Evolutionary conservation across 2,797 vertebrate species (phyloP), one percentile per base, ranked within the genome.

Genomic region (Melanotaenia pygmaea): DNA sequence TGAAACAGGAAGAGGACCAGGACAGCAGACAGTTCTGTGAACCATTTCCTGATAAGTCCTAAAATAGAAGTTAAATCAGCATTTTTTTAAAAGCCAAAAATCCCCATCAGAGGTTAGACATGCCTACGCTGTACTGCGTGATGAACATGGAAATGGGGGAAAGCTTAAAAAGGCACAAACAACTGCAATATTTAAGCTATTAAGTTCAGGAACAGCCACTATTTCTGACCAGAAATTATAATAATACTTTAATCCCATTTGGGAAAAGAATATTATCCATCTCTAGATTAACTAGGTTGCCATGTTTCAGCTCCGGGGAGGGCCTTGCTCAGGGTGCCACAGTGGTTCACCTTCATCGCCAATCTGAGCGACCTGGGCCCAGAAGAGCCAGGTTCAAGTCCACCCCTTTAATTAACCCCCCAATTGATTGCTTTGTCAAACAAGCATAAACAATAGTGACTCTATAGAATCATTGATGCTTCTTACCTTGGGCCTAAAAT

Each of bases 401-500:
- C 8, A 50, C n/a, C 20, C n/a, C 9, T 10, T n/a, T n/a, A n/a
- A n/a, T 3, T 50, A 50, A 50, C 47, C 7, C 10, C 38, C 38
- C 20, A 47, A 38, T 10, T 47, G 7, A 5, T n/a, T 50, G 1
- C 8, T n/a, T 8, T 18, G n/a, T 20, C 3, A 50, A n/a, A 2
- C 16, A 20, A 8, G 1, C 7, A 50, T 9, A n/a, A 11, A 20
- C 18, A 10, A 1, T 50, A 7, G 8, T 3, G 20, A 50, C 47
- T 40, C 38, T 22, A 20, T 3, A 47, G 6, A 47, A n/a, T n/a
- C 5, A 47, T 9, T 8, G 18, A 34, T 0, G 1, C 18, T 54
- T 74, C 86, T 77, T 86, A 95, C 98, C 94, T 99, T 99, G 50
- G 98, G 98, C 79, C 97, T 96, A 82, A 99, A 98, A 85, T 97